A percentile compares a stretch with the other conserved stretches of the same genome.
These are phyloP conservation scores for Trissolcus basalis DNA, from an alignment of 1,140 invertebrate species.

Conservation along the genomic window DNA sequence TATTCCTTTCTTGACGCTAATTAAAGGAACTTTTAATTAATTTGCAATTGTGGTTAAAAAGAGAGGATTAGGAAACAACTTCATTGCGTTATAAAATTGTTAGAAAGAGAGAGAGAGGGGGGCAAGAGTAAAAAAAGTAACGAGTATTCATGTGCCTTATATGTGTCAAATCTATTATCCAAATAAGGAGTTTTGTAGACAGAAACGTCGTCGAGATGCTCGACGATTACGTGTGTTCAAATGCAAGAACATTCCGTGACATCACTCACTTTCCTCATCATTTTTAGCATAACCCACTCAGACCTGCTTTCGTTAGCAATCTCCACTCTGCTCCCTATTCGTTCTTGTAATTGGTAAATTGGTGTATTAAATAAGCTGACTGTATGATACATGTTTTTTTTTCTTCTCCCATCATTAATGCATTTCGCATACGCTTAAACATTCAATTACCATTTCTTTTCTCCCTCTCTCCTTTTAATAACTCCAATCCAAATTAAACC, in stretches of 20 bases:
- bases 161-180: slow-evolving; percentile 32
- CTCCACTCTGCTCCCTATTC: slow-evolving; percentile 36
- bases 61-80: no score
- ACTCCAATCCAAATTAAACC: not conserved
- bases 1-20: no score
- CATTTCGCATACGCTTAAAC: slow-evolving; percentile 13
- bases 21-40: no score
- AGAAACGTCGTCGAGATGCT: slow-evolving; percentile 23
- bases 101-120: no score
- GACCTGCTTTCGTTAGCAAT: slow-evolving; percentile 44
- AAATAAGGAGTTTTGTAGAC: slow-evolving; percentile 27
- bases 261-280: slow-evolving; percentile 48
- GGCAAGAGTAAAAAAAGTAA: not conserved
- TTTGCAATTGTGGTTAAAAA: no score
- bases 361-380: slow-evolving; percentile 37
- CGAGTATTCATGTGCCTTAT: slow-evolving; percentile 18
- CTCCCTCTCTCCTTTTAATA: not conserved
- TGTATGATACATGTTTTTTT: slow-evolving; percentile 36
- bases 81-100: no score
- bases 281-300: slow-evolving; percentile 47
- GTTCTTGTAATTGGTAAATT: slow-evolving; percentile 49
- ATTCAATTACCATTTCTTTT: slow-evolving; percentile 7
- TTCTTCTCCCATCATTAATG: not conserved
- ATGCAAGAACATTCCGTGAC: slow-evolving; percentile 39
- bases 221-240: slow-evolving; percentile 29